Evolutionary conservation across 2,113 vertebrate genomes (phyloP), one percentile per base, ranked within the genome.

Genomic region (Chaetodon auriga): DNA sequence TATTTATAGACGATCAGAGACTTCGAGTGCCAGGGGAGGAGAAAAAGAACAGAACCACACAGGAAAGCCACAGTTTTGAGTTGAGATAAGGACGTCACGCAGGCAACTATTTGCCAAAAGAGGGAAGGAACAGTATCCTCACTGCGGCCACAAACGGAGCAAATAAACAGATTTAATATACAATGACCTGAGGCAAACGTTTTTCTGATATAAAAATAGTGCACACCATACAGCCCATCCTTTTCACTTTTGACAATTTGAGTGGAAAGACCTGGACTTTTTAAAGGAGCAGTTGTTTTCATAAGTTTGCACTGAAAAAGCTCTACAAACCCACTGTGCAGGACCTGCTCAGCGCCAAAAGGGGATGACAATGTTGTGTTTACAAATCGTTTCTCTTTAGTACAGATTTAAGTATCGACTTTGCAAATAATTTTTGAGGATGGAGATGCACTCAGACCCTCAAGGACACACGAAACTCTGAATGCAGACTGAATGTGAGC

Each of bases 1-100:
- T 89, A 61, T 87, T 83, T 71, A 78, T 35, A 88, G 81, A 88
- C 25, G 3, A 35, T 53, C 55, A 75, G 63, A 89, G 55, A 75
- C 9, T 77, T 80, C 6, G 62, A 61, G 75, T 66, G 83, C 60
- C 86, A 62, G 68, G 66, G 68, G 72, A 80, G 75, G 70, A 89
- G 78, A 87, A 54, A 83, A 75, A 77, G 55, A 82, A 89, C 64
- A 90, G 75, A 82, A 65, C 54, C 82, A 93, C 86, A 85, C 38
- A 86, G 75, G 68, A 85, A 83, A 90, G 86, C 81, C 83, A 89
- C 82, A 91, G 85, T 78, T 85, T 54, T 38, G 75, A 64, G 81
- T 75, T 83, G 46, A 85, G 87, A 85, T 78, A 19, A 77, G 57
- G 61, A 88, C 16, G 1, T 74, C 75, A 91, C 64, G 43, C 49